A percentile compares a stretch with the other conserved stretches of the same genome.
Evolutionary conservation across 2,888 invertebrate genomes (phyloP).

Genomic region (Dryocosmus kuriphilus): DNA sequence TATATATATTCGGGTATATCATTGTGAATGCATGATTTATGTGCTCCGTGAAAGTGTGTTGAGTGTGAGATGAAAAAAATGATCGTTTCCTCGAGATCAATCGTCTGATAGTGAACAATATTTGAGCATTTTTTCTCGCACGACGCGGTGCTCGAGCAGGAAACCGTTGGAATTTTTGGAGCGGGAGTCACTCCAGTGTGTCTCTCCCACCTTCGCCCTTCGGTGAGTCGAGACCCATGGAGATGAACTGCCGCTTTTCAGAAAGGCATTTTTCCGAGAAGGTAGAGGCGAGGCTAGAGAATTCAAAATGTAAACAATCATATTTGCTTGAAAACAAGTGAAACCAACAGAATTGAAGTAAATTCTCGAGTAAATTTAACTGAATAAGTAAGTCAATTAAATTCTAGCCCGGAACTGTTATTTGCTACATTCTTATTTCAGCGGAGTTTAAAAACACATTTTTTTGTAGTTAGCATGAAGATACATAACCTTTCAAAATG

Average conservation of each 20-base stretch:
- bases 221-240: slow-evolving; percentile 7
- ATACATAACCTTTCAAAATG: no score
- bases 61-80: not conserved
- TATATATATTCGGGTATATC: no score
- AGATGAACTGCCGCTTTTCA: slow-evolving; percentile 30
- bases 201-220: not conserved
- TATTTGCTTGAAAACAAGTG: no score
- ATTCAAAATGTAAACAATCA: no score
- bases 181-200: not conserved
- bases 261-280: slow-evolving; percentile 27
- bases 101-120: slow-evolving; percentile 5
- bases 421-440: no score
- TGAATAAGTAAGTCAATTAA: no score
- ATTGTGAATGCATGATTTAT: slow-evolving; percentile 7
- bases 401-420: no score
- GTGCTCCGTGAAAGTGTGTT: not conserved
- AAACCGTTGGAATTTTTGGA: not conserved
- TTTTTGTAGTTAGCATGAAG: no score
- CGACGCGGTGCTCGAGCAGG: not conserved
- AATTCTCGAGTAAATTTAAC: no score
- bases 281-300: slow-evolving; percentile 11
- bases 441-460: no score
- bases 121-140: not conserved
- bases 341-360: no score
- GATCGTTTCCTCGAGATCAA: not conserved